A percentile compares a stretch with the other conserved stretches of the same genome.
Evolutionary conservation across 2,888 invertebrate genomes (phyloP).

Genomic region (Leucania comma): DNA sequence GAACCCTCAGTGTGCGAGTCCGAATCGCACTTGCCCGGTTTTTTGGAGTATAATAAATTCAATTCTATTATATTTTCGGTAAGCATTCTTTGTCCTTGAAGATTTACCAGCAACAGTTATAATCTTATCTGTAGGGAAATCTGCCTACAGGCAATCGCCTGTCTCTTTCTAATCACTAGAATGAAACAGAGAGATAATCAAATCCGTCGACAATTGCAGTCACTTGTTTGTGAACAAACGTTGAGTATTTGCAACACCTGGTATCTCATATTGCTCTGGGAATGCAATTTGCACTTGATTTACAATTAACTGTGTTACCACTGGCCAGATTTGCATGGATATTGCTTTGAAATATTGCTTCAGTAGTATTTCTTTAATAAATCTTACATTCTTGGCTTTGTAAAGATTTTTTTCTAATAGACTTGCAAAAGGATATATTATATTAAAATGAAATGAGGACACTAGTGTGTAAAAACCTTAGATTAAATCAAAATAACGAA

Average conservation of each 20-base stretch:
- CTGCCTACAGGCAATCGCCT: no score
- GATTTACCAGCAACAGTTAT: background rate
- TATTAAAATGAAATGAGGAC: no score
- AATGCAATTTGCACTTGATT: conserved; percentile 57
- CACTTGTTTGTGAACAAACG: conserved; percentile 30
- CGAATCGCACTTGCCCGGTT: no score
- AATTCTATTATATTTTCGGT: no score
- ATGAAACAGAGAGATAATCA: conserved; percentile 20
- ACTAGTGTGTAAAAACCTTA: no score
- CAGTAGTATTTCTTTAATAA: background rate
- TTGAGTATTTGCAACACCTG: conserved; percentile 54
- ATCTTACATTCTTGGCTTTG: no score
- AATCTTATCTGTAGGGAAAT: background rate
- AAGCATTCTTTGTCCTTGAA: no score
- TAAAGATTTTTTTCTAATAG: no score
- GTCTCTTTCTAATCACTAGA: conserved; percentile 1
- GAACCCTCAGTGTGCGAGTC: no score
- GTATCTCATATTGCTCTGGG: conserved; percentile 44
- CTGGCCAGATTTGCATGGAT: conserved; percentile 29
- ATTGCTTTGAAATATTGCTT: conserved; percentile 19
- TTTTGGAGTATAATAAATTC: no score
- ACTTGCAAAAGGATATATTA: no score
- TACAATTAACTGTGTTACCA: conserved; percentile 37
- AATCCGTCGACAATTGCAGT: conserved; percentile 28
- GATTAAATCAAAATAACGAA: no score